Evolutionary conservation across 2,113 vertebrate species (phyloP).

Genomic region (Syrmaticus mikado): DNA sequence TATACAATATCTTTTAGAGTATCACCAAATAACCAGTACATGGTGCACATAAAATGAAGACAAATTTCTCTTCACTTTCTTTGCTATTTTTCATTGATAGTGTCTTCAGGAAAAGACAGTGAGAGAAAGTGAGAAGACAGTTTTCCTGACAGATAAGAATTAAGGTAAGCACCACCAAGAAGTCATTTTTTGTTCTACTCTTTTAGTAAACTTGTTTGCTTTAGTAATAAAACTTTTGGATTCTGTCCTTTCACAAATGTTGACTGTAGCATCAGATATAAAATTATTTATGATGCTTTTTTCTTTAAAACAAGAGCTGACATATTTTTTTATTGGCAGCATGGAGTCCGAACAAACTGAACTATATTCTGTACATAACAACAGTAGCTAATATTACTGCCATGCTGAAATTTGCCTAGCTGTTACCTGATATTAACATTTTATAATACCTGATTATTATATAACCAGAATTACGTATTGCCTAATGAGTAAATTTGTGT

Average conservation of each 20-base stretch:
- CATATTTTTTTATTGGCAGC: not conserved
- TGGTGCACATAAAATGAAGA: conserved; percentile 30
- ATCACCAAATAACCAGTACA: not conserved
- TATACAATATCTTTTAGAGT: not conserved
- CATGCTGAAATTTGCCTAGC: not conserved
- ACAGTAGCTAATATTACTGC: not conserved
- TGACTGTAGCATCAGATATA: not conserved
- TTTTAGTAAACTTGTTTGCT: not conserved
- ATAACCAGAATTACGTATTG: not conserved
- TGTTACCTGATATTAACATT: not conserved
- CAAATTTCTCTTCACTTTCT: conserved; percentile 25
- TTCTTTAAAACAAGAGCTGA: not conserved
- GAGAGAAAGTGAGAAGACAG: not conserved
- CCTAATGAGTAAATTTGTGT: not conserved
- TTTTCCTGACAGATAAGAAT: conserved; percentile 44
- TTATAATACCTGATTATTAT: not conserved
- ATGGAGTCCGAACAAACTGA: not conserved
- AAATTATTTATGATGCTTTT: not conserved
- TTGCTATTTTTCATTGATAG: conserved; percentile 32
- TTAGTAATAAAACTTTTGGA: not conserved
- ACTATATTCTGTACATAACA: not conserved
- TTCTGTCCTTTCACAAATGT: not conserved
- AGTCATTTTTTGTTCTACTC: not conserved
- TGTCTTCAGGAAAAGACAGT: conserved; percentile 2
- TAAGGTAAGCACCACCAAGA: not conserved